Conservation (phyloP, 2,797 vertebrate species). For the Melopsittacus undulatus region DNA sequence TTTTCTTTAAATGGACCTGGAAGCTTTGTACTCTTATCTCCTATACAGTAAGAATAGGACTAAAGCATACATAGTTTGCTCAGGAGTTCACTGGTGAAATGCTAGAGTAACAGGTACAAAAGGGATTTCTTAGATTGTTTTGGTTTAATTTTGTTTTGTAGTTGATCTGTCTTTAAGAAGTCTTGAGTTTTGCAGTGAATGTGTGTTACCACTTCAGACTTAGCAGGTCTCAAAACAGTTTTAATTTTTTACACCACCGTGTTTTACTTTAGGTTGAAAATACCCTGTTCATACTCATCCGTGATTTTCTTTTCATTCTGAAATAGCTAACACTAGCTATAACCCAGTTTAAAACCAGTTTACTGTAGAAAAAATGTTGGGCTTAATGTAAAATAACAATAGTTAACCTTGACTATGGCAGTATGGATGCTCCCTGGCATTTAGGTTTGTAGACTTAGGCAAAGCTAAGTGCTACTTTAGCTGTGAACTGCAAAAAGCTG, state of each 20-base stretch:
- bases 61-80: not conserved
- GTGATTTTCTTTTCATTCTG: not conserved
- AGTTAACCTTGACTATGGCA: not conserved
- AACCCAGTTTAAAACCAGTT: not conserved
- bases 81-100: not conserved
- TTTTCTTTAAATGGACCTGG: not conserved
- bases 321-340: not conserved
- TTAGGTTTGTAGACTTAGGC: not conserved
- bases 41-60: not conserved
- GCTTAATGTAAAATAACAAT: not conserved
- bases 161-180: not conserved
- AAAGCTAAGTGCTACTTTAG: not conserved
- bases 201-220: not conserved
- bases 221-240: not conserved
- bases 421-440: not conserved
- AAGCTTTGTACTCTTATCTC: conserved; percentile 8
- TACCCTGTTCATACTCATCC: rapidly evolving
- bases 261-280: not conserved
- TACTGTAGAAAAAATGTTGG: not conserved
- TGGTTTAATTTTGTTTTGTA: not conserved
- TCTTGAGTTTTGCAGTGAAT: not conserved
- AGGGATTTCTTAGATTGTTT: not conserved
- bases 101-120: not conserved
- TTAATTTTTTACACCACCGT: rapidly evolving
- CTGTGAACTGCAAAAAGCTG: rapidly evolving